Base-by-base conservation (phyloP, 2,797 vertebrate genomes). In the Scomberomorus guttatus region DNA sequence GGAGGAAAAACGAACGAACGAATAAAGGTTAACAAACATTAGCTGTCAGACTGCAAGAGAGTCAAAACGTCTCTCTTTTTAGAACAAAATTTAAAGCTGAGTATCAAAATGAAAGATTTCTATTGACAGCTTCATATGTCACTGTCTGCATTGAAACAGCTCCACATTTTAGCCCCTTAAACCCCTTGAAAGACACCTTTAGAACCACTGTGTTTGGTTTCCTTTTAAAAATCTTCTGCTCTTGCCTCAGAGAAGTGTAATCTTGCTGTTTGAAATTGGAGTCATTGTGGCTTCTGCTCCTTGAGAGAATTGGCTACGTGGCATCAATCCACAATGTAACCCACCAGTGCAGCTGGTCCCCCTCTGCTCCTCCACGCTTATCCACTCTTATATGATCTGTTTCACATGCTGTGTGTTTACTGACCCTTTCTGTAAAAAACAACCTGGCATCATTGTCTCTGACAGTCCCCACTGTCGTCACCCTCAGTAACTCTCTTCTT, bases 221-320 rank as follows among this genome's bases (percentile, higher is more conserved):
- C 18, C n/a, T 44, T 39, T 46, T 48, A 34, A 12, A 59, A 52
- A 62, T 22, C 61, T 27, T 34, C 51, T 2, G 7, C 69, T 64
- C 64, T 66, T 54, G 17, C 59, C 62, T 76, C 77, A 24, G 25
- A 69, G 32, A 69, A 62, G 61, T 58, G 56, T 79, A 75, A 82
- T 87, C 84, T 63, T 13, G 50, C 63, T n/a, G 72, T 59, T 72
- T 82, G 77, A 84, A 81, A 86, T 70, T 82, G 83, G 61, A 79
- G 66, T 73, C 52, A 37, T 57, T 39, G 3, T 17, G 44, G 67
- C 46, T 75, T 78, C 70, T 15, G 13, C 73, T 78, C 58, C 77
- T 50, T 22, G 24, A 67, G 56, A 63, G 73, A 78, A 81, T 55
- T 68, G 78, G 68, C 72, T 76, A 50, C 39, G 54, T 55, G 75